Conservation (phyloP, 1,140 invertebrate species). For the Anadara kagoshimensis region DNA sequence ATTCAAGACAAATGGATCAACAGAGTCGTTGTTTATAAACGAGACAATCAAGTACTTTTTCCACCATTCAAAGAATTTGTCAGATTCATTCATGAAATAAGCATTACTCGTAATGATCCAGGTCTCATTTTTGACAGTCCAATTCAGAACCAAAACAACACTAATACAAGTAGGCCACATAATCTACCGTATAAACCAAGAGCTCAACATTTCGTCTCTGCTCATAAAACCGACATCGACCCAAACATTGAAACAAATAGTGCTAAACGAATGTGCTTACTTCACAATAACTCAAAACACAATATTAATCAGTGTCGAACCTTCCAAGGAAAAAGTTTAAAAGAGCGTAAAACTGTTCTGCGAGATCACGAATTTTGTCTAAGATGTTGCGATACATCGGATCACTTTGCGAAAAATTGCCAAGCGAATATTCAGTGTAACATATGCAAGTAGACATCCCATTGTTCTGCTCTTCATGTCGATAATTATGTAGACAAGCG, state of each 20-base stretch:
- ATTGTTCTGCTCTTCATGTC: too few relatives aligned
- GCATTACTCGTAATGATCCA: conserved; percentile 19
- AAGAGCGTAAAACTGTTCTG: conserved; percentile 11
- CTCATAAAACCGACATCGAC: background rate
- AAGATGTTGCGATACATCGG: conserved; percentile 25
- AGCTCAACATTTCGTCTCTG: background rate
- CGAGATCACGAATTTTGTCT: conserved; percentile 16
- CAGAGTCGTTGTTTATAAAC: conserved; percentile 14
- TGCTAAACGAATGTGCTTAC: background rate
- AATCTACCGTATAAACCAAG: background rate
- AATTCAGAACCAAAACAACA: conserved; percentile 4
- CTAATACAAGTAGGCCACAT: background rate
- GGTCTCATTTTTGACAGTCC: background rate
- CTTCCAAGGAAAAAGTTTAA: conserved; percentile 6
- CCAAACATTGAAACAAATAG: background rate
- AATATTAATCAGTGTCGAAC: conserved; percentile 17
- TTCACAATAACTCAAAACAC: conserved; percentile 23
- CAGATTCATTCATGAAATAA: conserved; percentile 11
- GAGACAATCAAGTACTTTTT: conserved; percentile 4
- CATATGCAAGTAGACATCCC: too few relatives aligned
- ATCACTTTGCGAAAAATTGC: conserved; percentile 23
- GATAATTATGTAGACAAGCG: background rate
- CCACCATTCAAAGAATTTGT: conserved; percentile 23
- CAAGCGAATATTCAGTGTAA: too few relatives aligned
- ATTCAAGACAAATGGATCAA: conserved; percentile 19